These are phyloP conservation scores for Lampris incognitus DNA, from an alignment of 2,113 vertebrate species.

Conservation along the genomic window DNA sequence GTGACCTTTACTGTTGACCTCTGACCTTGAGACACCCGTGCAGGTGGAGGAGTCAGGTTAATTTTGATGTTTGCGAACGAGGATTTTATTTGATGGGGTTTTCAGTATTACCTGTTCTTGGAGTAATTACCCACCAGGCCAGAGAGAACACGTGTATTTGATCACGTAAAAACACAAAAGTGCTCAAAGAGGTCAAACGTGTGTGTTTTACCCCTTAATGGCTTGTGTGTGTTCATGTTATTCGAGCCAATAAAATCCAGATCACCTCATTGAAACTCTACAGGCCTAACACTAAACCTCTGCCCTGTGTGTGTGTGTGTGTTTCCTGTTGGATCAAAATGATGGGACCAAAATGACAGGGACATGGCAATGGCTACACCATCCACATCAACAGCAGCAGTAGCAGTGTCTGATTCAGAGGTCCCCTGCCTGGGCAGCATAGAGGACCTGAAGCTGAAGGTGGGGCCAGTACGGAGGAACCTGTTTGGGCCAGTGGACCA, in stretches of 20 bases:
- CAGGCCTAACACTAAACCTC: slow-evolving; percentile 11
- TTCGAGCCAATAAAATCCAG: slow-evolving; percentile 11
- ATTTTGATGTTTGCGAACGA: slow-evolving; percentile 5
- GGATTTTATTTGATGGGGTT: slow-evolving; percentile 65
- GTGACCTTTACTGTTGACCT: slow-evolving; percentile 47
- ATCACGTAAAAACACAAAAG: slow-evolving; percentile 60
- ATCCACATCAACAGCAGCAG: slow-evolving; percentile 43
- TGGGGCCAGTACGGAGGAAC: slow-evolving; percentile 62
- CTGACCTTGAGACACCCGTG: slow-evolving; percentile 46
- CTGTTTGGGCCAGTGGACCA: slow-evolving; percentile 85
- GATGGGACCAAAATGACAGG: slow-evolving; percentile 42
- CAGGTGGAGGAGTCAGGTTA: slow-evolving; percentile 59
- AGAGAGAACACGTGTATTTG: slow-evolving; percentile 51
- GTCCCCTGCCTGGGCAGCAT: slow-evolving; percentile 33
- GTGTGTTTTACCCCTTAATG: background rate
- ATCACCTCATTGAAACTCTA: slow-evolving; percentile 45
- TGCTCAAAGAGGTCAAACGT: slow-evolving; percentile 11
- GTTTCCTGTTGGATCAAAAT: background rate
- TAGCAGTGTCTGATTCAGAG: slow-evolving; percentile 15
- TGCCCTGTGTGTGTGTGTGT: slow-evolving; percentile 4
- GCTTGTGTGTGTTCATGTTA: slow-evolving; percentile 16
- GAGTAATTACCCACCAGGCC: slow-evolving; percentile 55
- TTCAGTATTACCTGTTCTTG: slow-evolving; percentile 39
- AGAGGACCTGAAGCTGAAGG: slow-evolving; percentile 54
- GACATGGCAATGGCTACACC: slow-evolving; percentile 61